Evolutionary conservation across 2,888 invertebrate species (phyloP).

Genomic region (Keiferia lycopersicella): DNA sequence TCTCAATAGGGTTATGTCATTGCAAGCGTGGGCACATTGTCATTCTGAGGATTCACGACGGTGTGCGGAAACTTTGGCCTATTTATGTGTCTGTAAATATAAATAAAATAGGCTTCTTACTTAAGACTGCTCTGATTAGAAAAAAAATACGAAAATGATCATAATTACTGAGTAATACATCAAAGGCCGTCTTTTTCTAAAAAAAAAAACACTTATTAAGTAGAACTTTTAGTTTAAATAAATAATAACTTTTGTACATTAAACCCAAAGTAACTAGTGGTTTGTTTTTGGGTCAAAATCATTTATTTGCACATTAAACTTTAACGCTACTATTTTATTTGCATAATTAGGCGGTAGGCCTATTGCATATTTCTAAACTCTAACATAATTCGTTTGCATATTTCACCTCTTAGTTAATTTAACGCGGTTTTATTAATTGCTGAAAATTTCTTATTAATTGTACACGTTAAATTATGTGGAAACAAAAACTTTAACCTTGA

Average conservation of each 20-base stretch:
- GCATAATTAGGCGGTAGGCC: no score
- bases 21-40: neutral
- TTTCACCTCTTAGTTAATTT: neutral
- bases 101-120: neutral
- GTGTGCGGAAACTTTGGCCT: neutral
- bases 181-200: no score
- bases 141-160: no score
- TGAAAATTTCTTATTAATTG: neutral
- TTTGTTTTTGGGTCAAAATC: conserved; percentile 7
- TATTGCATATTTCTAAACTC: no score
- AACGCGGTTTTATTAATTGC: neutral
- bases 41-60: neutral
- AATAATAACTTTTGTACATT: neutral
- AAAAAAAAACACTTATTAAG: no score
- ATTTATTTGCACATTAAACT: neutral
- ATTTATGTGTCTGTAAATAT: neutral
- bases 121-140: neutral
- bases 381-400: neutral
- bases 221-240: no score
- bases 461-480: neutral
- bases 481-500: neutral
- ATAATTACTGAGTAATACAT: no score
- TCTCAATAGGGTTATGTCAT: conserved; percentile 27
- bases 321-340: no score
- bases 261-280: neutral